Percentiles rank a stretch among this genome's conserved stretches.
phyloP scores from a whole-genome alignment of 2,113 vertebrate species.

The Neomonachus schauinslandi region DNA sequence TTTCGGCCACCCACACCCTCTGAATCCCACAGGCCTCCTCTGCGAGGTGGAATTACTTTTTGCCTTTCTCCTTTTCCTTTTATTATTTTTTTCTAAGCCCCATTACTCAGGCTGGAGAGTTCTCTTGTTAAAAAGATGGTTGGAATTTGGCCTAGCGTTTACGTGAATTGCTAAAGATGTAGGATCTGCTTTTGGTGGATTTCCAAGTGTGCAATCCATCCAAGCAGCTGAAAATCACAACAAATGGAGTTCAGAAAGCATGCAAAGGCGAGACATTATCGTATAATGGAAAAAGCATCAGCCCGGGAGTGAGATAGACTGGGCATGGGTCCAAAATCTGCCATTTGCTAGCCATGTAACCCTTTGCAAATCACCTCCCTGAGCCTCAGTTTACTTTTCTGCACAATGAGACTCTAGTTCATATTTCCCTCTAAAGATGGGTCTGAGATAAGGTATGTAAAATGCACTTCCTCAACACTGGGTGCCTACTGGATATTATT shows the following conservation, averaged over 20 bases:
- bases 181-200: slow-evolving; percentile 66
- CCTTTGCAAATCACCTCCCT: not conserved
- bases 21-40: not conserved
- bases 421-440: not conserved
- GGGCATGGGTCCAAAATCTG: slow-evolving; percentile 52
- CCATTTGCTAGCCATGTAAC: not conserved
- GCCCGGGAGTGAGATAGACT: not conserved
- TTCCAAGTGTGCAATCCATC: slow-evolving; percentile 72
- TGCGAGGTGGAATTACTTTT: not conserved
- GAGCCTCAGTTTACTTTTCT: slow-evolving; percentile 72
- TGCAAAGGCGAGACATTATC: slow-evolving; percentile 58
- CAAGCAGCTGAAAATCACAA: slow-evolving; percentile 73
- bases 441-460: not conserved
- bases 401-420: not conserved
- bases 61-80: not conserved
- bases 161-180: slow-evolving; percentile 65
- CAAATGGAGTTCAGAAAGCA: slow-evolving; percentile 74
- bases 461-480: not conserved
- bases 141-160: slow-evolving; percentile 58
- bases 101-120: slow-evolving; percentile 51
- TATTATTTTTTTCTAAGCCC: slow-evolving; percentile 56
- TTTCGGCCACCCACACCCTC: not conserved
- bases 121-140: slow-evolving; percentile 64
- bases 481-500: not conserved
- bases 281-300: slow-evolving; percentile 55